A percentile compares a stretch with the other conserved stretches of the same genome.
Evolutionary conservation across 1,140 invertebrate genomes (phyloP).

Genomic region (Coboldia fuscipes): DNA sequence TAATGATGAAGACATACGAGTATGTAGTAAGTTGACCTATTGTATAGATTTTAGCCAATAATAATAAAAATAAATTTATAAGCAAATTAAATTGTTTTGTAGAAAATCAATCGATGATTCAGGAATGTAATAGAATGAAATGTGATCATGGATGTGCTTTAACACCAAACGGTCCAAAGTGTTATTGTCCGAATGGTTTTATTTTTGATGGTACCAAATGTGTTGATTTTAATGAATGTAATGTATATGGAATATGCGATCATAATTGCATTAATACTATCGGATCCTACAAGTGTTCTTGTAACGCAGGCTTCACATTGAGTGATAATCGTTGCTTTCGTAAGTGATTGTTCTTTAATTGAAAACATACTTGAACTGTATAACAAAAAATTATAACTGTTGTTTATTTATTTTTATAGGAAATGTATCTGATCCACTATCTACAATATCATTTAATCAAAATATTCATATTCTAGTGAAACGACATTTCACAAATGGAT

Average conservation of each 20-base stretch:
- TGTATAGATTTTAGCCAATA: no score
- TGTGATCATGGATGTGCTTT: constrained; percentile 44
- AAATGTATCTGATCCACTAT: constrained; percentile 10
- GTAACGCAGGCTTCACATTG: constrained; percentile 48
- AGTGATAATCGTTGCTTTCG: constrained; percentile 23
- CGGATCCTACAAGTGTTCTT: constrained; percentile 51
- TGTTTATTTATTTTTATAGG: constrained; percentile 6
- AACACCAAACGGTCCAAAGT: constrained; percentile 40
- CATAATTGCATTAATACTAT: constrained; percentile 53
- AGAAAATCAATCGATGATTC: constrained; percentile 25
- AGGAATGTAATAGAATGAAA: constrained; percentile 28
- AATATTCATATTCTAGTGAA: constrained; percentile 3
- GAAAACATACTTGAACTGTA: not conserved
- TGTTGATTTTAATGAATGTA: constrained; percentile 53
- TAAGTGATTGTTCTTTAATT: constrained; percentile 49
- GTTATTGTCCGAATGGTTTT: constrained; percentile 44
- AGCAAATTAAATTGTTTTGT: no score
- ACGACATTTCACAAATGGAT: not conserved
- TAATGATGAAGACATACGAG: no score
- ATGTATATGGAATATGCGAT: constrained; percentile 47
- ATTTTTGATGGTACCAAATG: constrained; percentile 7
- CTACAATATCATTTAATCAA: constrained; percentile 10
- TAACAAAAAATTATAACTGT: constrained; percentile 1
- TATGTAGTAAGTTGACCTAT: no score
- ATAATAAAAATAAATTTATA: no score